Evolutionary conservation across 2,888 invertebrate species (phyloP).

Genomic region (Oligia latruncula): DNA sequence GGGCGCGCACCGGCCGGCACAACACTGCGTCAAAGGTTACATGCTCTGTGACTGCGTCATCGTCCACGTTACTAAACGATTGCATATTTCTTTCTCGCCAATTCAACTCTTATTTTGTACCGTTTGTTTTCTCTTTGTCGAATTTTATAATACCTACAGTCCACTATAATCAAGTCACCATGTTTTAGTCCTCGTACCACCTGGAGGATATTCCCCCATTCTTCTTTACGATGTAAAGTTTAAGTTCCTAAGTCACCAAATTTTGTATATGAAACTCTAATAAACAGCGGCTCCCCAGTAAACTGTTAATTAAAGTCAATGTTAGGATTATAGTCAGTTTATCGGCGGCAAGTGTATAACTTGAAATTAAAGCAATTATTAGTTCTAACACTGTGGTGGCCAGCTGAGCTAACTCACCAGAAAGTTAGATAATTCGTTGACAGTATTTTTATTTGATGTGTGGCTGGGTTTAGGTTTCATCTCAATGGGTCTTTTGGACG

Average conservation of each 20-base stretch:
- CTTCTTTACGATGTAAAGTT: not conserved
- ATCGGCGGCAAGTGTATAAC: conserved; percentile 2
- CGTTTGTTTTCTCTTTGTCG: too few species aligned
- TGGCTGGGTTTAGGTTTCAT: not conserved
- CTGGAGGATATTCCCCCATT: too few species aligned
- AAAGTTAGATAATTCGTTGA: not conserved
- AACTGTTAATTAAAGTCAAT: conserved; percentile 24
- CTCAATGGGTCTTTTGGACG: not conserved
- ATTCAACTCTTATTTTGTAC: too few species aligned
- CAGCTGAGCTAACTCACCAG: not conserved
- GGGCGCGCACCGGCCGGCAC: too few species aligned
- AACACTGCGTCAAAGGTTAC: too few species aligned
- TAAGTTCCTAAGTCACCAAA: not conserved
- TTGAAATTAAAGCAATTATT: conserved; percentile 13
- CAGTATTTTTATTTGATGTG: too few species aligned
- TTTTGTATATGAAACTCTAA: conserved; percentile 10
- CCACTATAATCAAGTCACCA: too few species aligned
- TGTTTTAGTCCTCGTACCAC: too few species aligned
- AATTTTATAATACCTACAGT: too few species aligned
- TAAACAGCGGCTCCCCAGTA: conserved; percentile 15
- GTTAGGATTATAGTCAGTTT: conserved; percentile 2
- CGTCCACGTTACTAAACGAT: too few species aligned
- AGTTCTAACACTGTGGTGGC: conserved; percentile 4
- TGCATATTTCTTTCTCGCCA: too few species aligned
- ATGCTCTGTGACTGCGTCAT: too few species aligned